These are phyloP conservation scores for Alouatta palliata DNA, from an alignment of 2,113 vertebrate genomes.

Conservation along the genomic window DNA sequence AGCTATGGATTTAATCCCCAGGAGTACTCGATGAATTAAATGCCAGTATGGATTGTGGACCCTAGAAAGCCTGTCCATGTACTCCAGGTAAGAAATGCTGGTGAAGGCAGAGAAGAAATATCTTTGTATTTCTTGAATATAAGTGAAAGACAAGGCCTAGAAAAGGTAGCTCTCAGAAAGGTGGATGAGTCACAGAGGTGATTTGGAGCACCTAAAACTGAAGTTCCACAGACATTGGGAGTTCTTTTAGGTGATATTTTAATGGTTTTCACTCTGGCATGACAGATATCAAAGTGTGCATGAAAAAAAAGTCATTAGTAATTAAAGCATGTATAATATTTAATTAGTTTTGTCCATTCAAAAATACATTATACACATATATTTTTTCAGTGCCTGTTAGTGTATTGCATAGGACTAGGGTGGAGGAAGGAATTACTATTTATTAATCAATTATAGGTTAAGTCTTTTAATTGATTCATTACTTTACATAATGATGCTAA, in stretches of 20 bases:
- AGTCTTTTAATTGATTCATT: neutral
- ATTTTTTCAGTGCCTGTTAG: neutral
- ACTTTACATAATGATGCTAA: neutral
- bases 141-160: neutral
- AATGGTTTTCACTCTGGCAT: neutral
- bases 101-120: neutral
- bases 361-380: neutral
- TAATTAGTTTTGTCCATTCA: neutral
- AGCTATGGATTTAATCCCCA: neutral
- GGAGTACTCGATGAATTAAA: neutral
- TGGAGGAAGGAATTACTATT: neutral
- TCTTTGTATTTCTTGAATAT: neutral
- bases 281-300: neutral
- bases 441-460: neutral
- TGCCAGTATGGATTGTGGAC: neutral
- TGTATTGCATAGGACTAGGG: neutral
- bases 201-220: neutral
- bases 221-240: neutral
- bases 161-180: neutral
- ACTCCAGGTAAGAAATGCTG: neutral
- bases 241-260: neutral
- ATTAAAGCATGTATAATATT: neutral
- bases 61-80: neutral
- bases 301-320: neutral
- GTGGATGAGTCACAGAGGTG: neutral